Base-by-base conservation (phyloP, 2,797 vertebrate species). In the Liparis tanakae region DNA sequence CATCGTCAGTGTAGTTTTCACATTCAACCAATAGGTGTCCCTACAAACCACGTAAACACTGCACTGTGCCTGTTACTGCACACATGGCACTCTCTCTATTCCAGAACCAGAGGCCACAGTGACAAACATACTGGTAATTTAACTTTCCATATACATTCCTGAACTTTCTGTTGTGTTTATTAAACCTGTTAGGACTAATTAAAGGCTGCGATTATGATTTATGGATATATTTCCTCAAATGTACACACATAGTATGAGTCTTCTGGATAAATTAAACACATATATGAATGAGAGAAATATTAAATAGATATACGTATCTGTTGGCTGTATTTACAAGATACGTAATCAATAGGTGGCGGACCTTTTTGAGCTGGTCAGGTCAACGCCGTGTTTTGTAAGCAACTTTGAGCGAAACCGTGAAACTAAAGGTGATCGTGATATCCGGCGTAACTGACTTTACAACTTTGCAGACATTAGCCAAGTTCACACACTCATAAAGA, bases 21-120 rank as follows among this genome's bases (percentile, higher is more conserved):
- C 51, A 0, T 46, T 20, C 79, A 84, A 92, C 97, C 98, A 96
- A 96, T 95, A 99, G 98, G 94, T 97, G 98, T 95, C 96, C 92
- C 95, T 96, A 94, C 95, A 98, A 96, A 96, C 97, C 97, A 95
- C 80, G 72, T 74, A 93, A 94, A 93, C 57, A 18, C n/a, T 64
- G 18, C 61, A 48, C 22, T 1, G 60, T 50, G 30, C 51, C 76
- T 76, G 56, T 51, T 62, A 80, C 79, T 75, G 77, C 74, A 86
- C 76, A 84, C 74, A 85, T 71, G 85, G 86, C 81, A 84, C 70
- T 76, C 57, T 73, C 62, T 72, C 60, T 77, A 10, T 15, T 43
- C 67, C 76, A 76, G 69, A 86, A 87, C 74, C 80, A 87, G 71
- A 72, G 81, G 82, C 80, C 74, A 83, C 61, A 72, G 43, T 70